Conservation (phyloP, 2,797 vertebrate species). For the Neomorphus geoffroyi region DNA sequence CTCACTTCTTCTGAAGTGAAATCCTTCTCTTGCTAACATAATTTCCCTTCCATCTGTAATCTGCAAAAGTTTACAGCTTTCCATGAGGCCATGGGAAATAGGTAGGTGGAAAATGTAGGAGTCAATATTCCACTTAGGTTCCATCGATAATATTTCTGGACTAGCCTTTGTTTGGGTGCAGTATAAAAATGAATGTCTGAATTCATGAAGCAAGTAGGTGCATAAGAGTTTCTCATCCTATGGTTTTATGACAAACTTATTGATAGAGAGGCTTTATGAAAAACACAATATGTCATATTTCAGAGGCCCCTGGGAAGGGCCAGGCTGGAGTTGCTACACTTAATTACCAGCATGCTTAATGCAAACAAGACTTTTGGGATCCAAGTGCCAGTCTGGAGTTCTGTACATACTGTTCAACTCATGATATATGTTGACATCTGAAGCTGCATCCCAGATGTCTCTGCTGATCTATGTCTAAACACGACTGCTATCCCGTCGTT, state of each 20-base stretch:
- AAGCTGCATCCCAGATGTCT: conserved; percentile 35
- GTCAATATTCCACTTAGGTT: not conserved
- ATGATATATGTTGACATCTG: not conserved
- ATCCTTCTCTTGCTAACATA: not conserved
- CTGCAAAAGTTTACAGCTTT: not conserved
- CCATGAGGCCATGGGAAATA: not conserved
- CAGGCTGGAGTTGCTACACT: not conserved
- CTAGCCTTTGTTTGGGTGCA: not conserved
- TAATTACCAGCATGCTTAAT: not conserved
- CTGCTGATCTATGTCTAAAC: not conserved
- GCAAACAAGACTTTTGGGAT: not conserved
- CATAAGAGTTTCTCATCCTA: not conserved
- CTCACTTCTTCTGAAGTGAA: not conserved
- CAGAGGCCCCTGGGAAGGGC: not conserved
- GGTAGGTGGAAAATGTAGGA: not conserved
- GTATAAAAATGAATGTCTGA: not conserved
- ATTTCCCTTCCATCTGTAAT: not conserved
- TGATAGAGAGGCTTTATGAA: not conserved
- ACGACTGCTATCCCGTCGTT: not conserved
- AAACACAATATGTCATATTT: not conserved
- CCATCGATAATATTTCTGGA: not conserved
- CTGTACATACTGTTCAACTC: conserved; percentile 1
- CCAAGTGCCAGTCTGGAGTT: not conserved
- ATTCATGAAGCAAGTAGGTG: not conserved
- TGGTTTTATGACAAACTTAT: not conserved